A percentile compares a stretch with the other conserved stretches of the same genome.
These are phyloP conservation scores for Puntigrus tetrazona DNA, from an alignment of 2,113 vertebrate species.

Conservation along the genomic window DNA sequence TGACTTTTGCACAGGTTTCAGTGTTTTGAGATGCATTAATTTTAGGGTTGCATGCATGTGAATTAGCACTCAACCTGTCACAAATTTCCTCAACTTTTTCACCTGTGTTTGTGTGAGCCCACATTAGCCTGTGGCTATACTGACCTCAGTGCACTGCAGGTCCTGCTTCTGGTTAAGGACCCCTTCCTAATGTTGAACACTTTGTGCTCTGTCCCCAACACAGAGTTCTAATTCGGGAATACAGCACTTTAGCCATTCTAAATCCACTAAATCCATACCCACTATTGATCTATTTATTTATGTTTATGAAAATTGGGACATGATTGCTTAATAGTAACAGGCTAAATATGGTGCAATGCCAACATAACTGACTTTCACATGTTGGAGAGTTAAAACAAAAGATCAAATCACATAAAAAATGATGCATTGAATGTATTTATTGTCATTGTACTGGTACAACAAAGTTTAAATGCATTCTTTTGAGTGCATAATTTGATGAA, in stretches of 20 bases:
- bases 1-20: neutral
- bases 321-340: too few species aligned
- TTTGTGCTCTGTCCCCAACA: constrained; percentile 45
- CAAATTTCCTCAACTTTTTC: constrained; percentile 19
- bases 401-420: neutral
- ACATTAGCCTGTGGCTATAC: constrained; percentile 19
- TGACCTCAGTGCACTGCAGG: constrained; percentile 13
- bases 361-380: too few species aligned
- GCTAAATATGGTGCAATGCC: too few species aligned
- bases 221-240: constrained; percentile 5
- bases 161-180: constrained; percentile 34
- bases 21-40: neutral
- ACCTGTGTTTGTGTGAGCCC: neutral
- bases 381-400: neutral
- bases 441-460: too few species aligned
- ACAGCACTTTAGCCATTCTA: neutral
- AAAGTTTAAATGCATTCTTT: too few species aligned
- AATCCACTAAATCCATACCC: neutral
- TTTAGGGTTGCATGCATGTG: neutral
- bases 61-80: neutral
- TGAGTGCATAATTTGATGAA: too few species aligned
- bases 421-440: too few species aligned
- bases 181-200: constrained; percentile 40
- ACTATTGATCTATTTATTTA: neutral
- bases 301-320: too few species aligned